These are phyloP conservation scores for Distichodus sexfasciatus DNA, from an alignment of 2,797 vertebrate species.

Conservation along the genomic window DNA sequence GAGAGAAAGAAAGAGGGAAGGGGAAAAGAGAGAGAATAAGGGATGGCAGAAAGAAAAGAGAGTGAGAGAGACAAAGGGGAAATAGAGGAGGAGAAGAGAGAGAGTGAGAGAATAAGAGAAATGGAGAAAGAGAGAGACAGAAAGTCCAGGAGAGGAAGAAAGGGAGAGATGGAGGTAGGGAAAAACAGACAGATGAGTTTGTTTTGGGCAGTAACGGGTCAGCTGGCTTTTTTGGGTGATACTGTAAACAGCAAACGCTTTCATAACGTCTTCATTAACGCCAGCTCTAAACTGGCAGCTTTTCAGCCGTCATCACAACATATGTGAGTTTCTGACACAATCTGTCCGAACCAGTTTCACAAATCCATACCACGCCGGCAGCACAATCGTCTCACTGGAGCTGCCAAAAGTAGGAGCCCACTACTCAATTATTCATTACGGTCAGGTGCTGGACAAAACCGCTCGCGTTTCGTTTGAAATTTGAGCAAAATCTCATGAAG, in stretches of 20 bases:
- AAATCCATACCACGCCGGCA: background rate
- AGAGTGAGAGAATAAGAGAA: no score
- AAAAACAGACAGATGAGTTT: no score
- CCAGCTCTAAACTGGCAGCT: background rate
- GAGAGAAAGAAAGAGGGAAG: no score
- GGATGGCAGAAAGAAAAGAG: no score
- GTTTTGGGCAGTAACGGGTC: background rate
- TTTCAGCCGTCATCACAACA: background rate
- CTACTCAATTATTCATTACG: slow-evolving; percentile 20
- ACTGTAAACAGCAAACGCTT: background rate
- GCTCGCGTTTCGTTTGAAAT: background rate
- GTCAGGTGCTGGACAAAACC: slow-evolving; percentile 15
- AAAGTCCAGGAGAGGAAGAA: no score
- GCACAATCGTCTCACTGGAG: background rate
- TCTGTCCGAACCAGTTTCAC: slow-evolving; percentile 8
- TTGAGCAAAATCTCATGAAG: no score
- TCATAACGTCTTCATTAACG: background rate
- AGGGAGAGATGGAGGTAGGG: no score
- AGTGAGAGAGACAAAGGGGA: no score
- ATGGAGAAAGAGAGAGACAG: no score
- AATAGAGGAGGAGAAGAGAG: no score
- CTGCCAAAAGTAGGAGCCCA: background rate
- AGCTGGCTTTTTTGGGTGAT: background rate
- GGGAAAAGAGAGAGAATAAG: no score
- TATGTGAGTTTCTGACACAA: background rate